These are phyloP conservation scores for Anticlea derivata DNA, from an alignment of 2,888 invertebrate species.

Conservation along the genomic window DNA sequence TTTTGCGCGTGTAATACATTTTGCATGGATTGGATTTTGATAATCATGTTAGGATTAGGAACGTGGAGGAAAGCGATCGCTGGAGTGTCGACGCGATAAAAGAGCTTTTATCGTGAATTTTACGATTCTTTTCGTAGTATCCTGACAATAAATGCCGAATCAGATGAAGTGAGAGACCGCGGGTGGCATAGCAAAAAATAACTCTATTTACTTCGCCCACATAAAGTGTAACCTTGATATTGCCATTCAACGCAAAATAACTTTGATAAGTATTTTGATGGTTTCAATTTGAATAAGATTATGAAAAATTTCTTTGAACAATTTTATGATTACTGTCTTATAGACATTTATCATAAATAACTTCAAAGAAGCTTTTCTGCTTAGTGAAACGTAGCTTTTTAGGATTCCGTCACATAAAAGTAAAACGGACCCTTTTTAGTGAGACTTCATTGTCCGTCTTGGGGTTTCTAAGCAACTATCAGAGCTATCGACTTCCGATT, in stretches of 20 bases:
- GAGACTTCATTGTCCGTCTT: no score
- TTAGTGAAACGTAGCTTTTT: conserved; percentile 1
- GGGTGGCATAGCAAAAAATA: conserved; percentile 63
- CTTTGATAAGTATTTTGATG: conserved; percentile 25
- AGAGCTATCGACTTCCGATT: no score
- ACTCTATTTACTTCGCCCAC: conserved; percentile 58
- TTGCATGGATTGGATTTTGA: conserved; percentile 30
- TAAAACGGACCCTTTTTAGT: no score
- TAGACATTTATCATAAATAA: neutral
- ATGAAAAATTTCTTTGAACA: conserved; percentile 9
- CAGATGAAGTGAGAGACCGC: conserved; percentile 69
- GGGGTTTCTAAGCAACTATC: no score
- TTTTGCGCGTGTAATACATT: conserved; percentile 19
- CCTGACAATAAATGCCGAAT: conserved; percentile 72
- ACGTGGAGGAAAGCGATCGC: conserved; percentile 61
- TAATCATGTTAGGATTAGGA: conserved; percentile 59
- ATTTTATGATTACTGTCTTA: conserved; percentile 4
- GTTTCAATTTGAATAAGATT: conserved; percentile 29
- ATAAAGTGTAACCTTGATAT: conserved; percentile 49
- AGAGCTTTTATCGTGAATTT: conserved; percentile 71
- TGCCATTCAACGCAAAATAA: conserved; percentile 35
- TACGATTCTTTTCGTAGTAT: conserved; percentile 72
- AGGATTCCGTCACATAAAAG: no score
- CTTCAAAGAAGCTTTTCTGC: conserved; percentile 25
- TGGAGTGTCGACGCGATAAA: conserved; percentile 64